Percentiles rank a stretch among this genome's conserved stretches.
Evolutionary conservation across 2,888 invertebrate species (phyloP).

Genomic region (Seira ritae): DNA sequence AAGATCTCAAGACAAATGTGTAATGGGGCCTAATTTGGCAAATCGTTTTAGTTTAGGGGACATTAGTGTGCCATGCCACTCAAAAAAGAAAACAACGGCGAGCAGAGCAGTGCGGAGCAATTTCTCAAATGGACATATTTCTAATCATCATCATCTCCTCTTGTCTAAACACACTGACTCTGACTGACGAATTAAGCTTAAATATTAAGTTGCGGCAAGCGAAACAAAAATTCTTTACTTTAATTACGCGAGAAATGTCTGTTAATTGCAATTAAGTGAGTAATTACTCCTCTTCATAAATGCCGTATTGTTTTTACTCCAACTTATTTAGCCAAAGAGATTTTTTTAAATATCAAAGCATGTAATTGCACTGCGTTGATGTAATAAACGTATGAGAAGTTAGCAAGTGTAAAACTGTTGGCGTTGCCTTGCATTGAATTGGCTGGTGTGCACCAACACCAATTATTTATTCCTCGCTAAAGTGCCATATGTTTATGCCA

Average conservation of each 20-base stretch:
- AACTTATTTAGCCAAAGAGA: too few relatives aligned
- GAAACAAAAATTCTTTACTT: background rate
- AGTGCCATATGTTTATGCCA: conserved; percentile 43
- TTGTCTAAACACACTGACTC: background rate
- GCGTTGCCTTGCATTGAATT: too few relatives aligned
- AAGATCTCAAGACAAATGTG: conserved; percentile 38
- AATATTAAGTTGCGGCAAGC: background rate
- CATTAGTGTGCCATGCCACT: conserved; percentile 50
- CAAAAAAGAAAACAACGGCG: background rate
- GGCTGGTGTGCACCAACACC: too few relatives aligned
- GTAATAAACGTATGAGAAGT: too few relatives aligned
- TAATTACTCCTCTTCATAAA: conserved; percentile 36
- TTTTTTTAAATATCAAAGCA: too few relatives aligned
- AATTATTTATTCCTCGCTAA: conserved; percentile 7
- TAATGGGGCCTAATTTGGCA: conserved; percentile 54
- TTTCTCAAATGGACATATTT: background rate
- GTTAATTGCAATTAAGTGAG: conserved; percentile 56
- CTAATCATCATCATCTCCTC: too few relatives aligned
- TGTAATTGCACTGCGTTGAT: too few relatives aligned
- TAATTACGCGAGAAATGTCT: conserved; percentile 29
- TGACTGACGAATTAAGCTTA: conserved; percentile 37
- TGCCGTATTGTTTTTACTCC: too few relatives aligned
- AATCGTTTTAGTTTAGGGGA: conserved; percentile 42
- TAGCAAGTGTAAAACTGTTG: too few relatives aligned
- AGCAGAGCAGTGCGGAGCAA: too few relatives aligned